Conservation (phyloP, 2,113 vertebrate genomes). For the Anarhynchus alexandrinus region DNA sequence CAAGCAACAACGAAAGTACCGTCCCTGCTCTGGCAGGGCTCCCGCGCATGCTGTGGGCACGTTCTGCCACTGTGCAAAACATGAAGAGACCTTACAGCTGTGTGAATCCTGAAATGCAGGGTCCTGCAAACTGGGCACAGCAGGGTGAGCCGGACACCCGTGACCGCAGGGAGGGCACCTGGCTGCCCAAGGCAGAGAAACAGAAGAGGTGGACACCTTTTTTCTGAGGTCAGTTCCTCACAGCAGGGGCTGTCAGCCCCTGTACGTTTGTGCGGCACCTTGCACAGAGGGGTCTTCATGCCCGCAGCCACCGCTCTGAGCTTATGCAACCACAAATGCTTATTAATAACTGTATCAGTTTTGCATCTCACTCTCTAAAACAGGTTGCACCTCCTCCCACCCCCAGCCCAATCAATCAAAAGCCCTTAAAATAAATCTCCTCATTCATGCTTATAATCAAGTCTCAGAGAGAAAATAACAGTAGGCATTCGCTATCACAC, state of each 20-base stretch:
- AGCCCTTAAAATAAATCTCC: constrained; percentile 44
- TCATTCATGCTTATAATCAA: constrained; percentile 57
- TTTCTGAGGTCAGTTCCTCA: neutral
- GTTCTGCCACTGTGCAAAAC: neutral
- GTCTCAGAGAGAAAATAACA: constrained; percentile 3
- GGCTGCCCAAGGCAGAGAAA: neutral
- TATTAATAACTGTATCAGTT: constrained; percentile 49
- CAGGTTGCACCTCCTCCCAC: constrained; percentile 42
- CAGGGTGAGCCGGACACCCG: neutral
- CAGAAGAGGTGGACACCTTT: neutral
- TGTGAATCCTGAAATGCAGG: neutral
- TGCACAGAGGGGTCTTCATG: neutral
- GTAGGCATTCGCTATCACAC: neutral
- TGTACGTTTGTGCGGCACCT: neutral
- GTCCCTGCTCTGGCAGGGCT: neutral
- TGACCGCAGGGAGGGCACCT: neutral
- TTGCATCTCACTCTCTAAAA: constrained; percentile 20
- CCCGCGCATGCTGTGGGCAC: fast-evolving
- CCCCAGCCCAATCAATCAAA: constrained; percentile 50
- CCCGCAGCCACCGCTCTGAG: neutral
- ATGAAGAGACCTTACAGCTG: neutral
- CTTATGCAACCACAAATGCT: constrained; percentile 28
- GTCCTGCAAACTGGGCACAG: neutral
- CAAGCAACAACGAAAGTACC: neutral
- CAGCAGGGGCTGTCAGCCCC: neutral